Evolutionary conservation across 1,140 invertebrate species (phyloP).

Genomic region (Lutraria rhynchaena): DNA sequence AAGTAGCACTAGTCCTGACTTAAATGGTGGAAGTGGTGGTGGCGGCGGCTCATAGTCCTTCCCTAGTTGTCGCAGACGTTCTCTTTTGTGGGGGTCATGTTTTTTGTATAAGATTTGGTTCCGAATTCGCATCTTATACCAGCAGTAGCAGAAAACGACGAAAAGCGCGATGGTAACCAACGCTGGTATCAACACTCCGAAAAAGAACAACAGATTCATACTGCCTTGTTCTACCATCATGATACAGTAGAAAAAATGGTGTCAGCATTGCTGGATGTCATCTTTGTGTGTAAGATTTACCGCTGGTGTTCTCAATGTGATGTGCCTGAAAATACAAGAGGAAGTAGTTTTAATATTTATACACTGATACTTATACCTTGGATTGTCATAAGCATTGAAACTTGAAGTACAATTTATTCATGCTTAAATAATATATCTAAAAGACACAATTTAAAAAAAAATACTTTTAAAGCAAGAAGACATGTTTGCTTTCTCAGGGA

Average conservation of each 20-base stretch:
- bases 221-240: conserved; percentile 56
- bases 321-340: conserved; percentile 18
- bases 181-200: conserved; percentile 83
- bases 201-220: conserved; percentile 80
- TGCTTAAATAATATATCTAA: too few relatives aligned
- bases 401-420: too few relatives aligned
- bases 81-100: conserved; percentile 70
- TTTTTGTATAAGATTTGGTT: conserved; percentile 68
- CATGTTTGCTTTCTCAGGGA: too few relatives aligned
- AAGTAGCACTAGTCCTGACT: conserved; percentile 30
- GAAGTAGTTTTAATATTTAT: not conserved
- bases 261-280: conserved; percentile 14
- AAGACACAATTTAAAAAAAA: too few relatives aligned
- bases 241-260: conserved; percentile 12
- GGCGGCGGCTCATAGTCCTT: conserved; percentile 64
- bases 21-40: conserved; percentile 59
- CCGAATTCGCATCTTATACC: conserved; percentile 70
- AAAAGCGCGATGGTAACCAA: conserved; percentile 82
- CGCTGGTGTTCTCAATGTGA: not conserved
- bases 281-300: not conserved
- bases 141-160: conserved; percentile 78
- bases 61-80: conserved; percentile 59
- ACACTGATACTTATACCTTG: too few relatives aligned
- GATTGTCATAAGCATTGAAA: too few relatives aligned
- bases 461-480: too few relatives aligned